phyloP scores from a whole-genome alignment of 2,113 vertebrate genomes.

The Corvus hawaiiensis region DNA sequence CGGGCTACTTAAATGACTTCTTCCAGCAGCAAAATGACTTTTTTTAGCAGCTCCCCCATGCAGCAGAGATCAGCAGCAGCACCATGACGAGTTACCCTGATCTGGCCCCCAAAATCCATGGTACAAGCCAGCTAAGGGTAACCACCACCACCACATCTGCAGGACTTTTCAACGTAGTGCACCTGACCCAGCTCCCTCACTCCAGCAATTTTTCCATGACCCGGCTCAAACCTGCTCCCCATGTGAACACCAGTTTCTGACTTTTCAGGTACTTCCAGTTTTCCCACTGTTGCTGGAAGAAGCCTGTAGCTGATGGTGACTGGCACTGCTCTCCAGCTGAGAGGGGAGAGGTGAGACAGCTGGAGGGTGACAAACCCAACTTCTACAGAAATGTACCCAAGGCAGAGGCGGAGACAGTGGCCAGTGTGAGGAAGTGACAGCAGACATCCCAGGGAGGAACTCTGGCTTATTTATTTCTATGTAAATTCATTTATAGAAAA shows the following conservation, averaged over 20 bases:
- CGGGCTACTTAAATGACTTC: accelerated
- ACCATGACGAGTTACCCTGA: accelerated
- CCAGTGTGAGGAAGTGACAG: not conserved
- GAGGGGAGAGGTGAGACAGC: not conserved
- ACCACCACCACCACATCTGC: not conserved
- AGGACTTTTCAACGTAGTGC: accelerated
- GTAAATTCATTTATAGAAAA: not conserved
- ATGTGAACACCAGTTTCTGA: not conserved
- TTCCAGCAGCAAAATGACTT: not conserved
- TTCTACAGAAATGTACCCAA: not conserved
- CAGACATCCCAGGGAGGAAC: not conserved
- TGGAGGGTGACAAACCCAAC: not conserved
- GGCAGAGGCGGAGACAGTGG: accelerated
- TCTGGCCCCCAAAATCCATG: not conserved
- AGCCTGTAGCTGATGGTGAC: not conserved
- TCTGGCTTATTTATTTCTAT: not conserved
- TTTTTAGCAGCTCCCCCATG: not conserved
- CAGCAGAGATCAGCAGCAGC: not conserved
- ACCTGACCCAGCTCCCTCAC: not conserved
- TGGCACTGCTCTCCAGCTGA: not conserved
- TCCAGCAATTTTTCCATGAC: not conserved
- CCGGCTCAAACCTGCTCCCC: not conserved
- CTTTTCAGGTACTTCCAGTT: conserved; percentile 40
- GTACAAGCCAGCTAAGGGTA: not conserved
- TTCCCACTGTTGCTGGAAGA: not conserved